Base-by-base conservation (phyloP, 2,113 vertebrate genomes). In the Syngnathus typhle region DNA sequence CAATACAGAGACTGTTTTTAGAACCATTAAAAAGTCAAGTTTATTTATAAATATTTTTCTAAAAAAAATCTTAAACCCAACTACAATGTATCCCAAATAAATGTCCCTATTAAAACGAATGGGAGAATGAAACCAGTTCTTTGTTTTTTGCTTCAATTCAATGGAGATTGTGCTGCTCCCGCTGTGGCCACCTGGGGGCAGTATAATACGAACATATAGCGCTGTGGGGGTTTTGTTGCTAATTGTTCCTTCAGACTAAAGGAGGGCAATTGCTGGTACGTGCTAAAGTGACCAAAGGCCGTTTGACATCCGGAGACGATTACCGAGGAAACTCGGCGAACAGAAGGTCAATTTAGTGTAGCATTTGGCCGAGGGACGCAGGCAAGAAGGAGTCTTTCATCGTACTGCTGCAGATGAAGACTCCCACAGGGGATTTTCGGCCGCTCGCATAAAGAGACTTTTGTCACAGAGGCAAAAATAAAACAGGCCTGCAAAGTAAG, bases 391-490 rank as follows among this genome's bases (percentile, higher is more conserved):
- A 56, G 43, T 71, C 84, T 85, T 86, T 88, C 38, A 84, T 32
- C 9, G 61, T 72, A 32, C 27, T 32, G 73, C 49, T 71, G 61
- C 58, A 18, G 60, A 62, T 62, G 60, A 43, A 65, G 46, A 65
- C n/a, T 72, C 43, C 75, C 39, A 36, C 52, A 76, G 85, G 85
- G 81, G 84, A 80, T 84, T 87, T 77, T 83, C 43, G 74, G 41
- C 66, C n/a, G 39, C 77, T 65, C 58, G 73, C 74, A 92, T 87
- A 91, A 89, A 90, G 88, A 85, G 43, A 74, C 80, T 87, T 91
- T 85, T 82, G 82, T 80, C 73, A 67, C 52, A 60, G 55, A 18
- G 46, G 67, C 69, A 60, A 59, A 61, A 58, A 65, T 38, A 65
- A 74, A 54, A 62, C 62, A 84, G 52, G 64, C 71, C n/a, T 58